phyloP scores from a whole-genome alignment of 2,113 vertebrate genomes.

The Bungarus multicinctus region DNA sequence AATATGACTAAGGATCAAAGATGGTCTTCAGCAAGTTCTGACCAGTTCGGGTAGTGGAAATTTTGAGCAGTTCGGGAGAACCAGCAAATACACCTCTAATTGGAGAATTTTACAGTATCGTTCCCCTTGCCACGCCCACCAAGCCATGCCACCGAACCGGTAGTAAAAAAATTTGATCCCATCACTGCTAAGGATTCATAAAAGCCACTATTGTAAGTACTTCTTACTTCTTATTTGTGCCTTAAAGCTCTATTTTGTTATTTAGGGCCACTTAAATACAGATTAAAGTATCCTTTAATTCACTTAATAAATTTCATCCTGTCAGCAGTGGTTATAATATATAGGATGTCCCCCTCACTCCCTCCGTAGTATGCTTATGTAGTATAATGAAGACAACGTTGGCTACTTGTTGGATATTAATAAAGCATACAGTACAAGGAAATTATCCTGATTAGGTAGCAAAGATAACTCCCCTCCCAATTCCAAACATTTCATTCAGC shows the following conservation, averaged over 20 bases:
- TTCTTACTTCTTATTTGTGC: background rate
- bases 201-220: background rate
- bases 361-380: background rate
- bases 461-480: background rate
- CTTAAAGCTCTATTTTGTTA: background rate
- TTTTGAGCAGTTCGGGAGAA: too few species aligned
- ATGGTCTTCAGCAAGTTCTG: too few species aligned
- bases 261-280: background rate
- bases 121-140: too few species aligned
- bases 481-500: background rate
- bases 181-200: background rate
- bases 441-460: background rate
- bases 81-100: too few species aligned
- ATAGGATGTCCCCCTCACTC: background rate
- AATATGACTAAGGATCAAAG: background rate
- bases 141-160: too few species aligned
- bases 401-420: background rate
- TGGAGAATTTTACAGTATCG: too few species aligned
- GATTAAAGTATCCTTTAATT: background rate
- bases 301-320: background rate
- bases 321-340: background rate
- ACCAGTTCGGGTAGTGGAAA: too few species aligned
- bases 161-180: too few species aligned
- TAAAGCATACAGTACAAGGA: background rate
- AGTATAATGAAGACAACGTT: background rate